A percentile compares a stretch with the other conserved stretches of the same genome.
These are phyloP conservation scores for Sarcophaga subvicina DNA, from an alignment of 2,888 invertebrate genomes.

Conservation along the genomic window DNA sequence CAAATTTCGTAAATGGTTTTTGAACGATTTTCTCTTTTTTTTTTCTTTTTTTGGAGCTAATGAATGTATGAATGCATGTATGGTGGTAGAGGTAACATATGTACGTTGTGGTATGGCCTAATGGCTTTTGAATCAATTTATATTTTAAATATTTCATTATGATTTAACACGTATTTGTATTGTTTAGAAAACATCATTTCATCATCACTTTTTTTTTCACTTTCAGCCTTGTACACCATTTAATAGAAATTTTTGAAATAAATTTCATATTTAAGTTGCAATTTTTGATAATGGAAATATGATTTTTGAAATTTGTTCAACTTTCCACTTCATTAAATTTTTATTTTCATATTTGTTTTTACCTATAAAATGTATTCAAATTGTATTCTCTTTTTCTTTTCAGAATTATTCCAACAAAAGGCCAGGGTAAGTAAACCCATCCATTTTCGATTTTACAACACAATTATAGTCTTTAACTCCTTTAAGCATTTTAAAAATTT, in stretches of 20 bases:
- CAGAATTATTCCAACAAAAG: neutral
- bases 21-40: constrained; percentile 18
- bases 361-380: neutral
- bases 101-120: neutral
- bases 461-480: constrained; percentile 15
- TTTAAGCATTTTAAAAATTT: neutral
- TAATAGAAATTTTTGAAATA: no score
- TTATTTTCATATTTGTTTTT: neutral
- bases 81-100: neutral
- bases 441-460: neutral
- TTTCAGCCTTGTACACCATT: no score
- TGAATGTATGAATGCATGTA: neutral
- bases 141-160: neutral
- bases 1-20: constrained; percentile 50
- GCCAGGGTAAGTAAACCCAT: constrained; percentile 29
- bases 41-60: neutral
- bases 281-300: neutral
- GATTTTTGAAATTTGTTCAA: neutral
- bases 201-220: no score
- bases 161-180: neutral
- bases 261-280: no score
- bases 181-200: no score
- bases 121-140: neutral
- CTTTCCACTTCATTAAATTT: neutral
- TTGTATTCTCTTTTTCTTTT: neutral